Conservation (phyloP, 2,113 vertebrate genomes). For the Channa argus region DNA sequence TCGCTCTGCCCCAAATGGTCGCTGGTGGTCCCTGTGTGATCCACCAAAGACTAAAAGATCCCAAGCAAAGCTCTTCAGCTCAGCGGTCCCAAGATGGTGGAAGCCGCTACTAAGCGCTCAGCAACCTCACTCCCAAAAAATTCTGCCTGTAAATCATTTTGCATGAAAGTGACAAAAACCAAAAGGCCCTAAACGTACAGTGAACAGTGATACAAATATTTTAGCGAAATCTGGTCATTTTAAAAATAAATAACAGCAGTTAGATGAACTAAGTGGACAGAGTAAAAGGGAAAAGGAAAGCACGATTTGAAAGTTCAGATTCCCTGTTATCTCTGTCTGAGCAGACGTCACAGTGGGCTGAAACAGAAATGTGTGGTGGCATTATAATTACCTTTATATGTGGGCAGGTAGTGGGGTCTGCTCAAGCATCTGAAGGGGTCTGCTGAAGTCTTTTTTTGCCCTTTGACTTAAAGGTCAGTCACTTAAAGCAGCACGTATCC, state of each 20-base stretch:
- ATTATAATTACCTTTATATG: background rate
- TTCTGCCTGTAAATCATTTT: too few species aligned
- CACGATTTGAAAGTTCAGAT: slow-evolving; percentile 8
- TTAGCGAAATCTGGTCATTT: too few species aligned
- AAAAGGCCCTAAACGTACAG: too few species aligned
- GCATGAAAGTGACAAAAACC: too few species aligned
- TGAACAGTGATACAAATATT: too few species aligned
- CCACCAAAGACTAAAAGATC: too few species aligned
- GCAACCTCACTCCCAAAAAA: too few species aligned
- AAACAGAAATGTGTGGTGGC: slow-evolving; percentile 1
- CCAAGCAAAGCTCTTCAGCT: too few species aligned
- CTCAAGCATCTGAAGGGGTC: slow-evolving; percentile 6
- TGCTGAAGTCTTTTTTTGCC: slow-evolving; percentile 31
- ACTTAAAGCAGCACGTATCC: background rate
- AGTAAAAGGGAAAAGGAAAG: slow-evolving; percentile 1
- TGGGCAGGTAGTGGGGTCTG: background rate
- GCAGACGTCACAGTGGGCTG: background rate
- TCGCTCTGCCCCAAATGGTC: too few species aligned
- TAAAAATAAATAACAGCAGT: background rate
- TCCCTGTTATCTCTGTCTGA: slow-evolving; percentile 28
- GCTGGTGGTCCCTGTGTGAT: too few species aligned
- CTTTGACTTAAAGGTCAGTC: slow-evolving; percentile 48
- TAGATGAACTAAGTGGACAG: background rate
- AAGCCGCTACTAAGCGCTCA: too few species aligned
- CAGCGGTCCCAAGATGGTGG: too few species aligned